Evolutionary conservation across 1,140 invertebrate genomes (phyloP), one percentile per base, ranked within the genome.

Genomic region (Hycleus cichorii): DNA sequence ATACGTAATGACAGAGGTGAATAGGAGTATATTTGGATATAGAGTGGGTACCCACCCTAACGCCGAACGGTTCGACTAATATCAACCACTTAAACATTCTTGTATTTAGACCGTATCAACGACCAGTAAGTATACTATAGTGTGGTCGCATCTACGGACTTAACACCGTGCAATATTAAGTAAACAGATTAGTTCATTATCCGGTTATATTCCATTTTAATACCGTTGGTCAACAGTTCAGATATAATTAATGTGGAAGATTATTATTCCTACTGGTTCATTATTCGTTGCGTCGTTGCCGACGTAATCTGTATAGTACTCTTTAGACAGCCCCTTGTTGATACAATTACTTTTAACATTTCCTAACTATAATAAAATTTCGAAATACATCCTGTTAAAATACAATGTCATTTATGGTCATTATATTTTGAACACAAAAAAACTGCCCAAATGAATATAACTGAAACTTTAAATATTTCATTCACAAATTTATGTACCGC

Each of bases 141-240:
- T 55, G 44, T 53, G 59, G 54, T 48, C 54, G 42, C 49, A 57
- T 52, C 59, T 47, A 47, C 12, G 39, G 45, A 57, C 59, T 57
- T 58, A 62, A 58, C 60, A 62, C 60, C 50, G 48, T 63, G 56
- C 59, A 62, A 64, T 63, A 62, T 64, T 62, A 63, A 64, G 63
- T 64, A 64, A 64, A 64, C 63, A 64, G 63, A 64, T 64, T 64
- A 64, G 63, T 64, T 62, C 57, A 64, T 64, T 59, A 64, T 64
- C 63, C 63, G 57, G 55, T 64, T 64, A 64, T 62, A 58, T 57
- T 62, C 63, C 46, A 50, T 59, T 59, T 53, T 64, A 64, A 64
- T 64, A 62, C 56, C 49, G 55, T 62, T 62, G 63, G 63, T 64
- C 63, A 64, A 64, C 63, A 64, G 47, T 63, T 63, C 61, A 45